These are phyloP conservation scores for Drosophila lutescens DNA, from an alignment of 2,888 invertebrate species.

Conservation along the genomic window DNA sequence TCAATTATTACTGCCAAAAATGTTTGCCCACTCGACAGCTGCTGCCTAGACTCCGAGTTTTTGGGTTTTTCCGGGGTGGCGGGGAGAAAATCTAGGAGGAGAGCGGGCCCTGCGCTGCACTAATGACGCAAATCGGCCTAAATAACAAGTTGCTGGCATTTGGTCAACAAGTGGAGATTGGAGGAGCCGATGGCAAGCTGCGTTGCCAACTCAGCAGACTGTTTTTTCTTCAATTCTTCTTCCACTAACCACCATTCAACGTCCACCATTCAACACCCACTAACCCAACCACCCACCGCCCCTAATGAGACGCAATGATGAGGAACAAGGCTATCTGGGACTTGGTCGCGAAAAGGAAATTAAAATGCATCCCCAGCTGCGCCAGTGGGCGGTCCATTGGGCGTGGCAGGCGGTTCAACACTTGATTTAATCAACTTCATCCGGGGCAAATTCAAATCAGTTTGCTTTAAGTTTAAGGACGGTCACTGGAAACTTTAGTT, in stretches of 20 bases:
- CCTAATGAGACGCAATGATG: constrained; percentile 67
- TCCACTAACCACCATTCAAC: not conserved
- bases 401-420: constrained; percentile 43
- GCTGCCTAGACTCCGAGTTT: constrained; percentile 31
- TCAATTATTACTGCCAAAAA: constrained; percentile 34
- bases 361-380: constrained; percentile 60
- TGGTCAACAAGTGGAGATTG: constrained; percentile 60
- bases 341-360: constrained; percentile 64
- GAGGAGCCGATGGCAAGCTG: constrained; percentile 24
- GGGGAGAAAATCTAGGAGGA: constrained; percentile 49
- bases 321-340: constrained; percentile 30
- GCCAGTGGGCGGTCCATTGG: constrained; percentile 28
- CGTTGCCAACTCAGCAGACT: constrained; percentile 55
- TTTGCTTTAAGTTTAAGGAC: not conserved
- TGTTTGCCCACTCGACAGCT: constrained; percentile 50
- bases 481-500: not conserved
- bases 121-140: constrained; percentile 75
- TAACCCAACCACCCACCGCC: not conserved
- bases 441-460: constrained; percentile 8
- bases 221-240: constrained; percentile 37
- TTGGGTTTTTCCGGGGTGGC: not conserved
- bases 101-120: constrained; percentile 47
- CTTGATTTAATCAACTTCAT: constrained; percentile 69
- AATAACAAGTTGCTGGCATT: constrained; percentile 72
- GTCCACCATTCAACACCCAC: not conserved